Evolutionary conservation across 2,797 vertebrate genomes (phyloP), one percentile per base, ranked within the genome.

Genomic region (Thalassophryne amazonica): DNA sequence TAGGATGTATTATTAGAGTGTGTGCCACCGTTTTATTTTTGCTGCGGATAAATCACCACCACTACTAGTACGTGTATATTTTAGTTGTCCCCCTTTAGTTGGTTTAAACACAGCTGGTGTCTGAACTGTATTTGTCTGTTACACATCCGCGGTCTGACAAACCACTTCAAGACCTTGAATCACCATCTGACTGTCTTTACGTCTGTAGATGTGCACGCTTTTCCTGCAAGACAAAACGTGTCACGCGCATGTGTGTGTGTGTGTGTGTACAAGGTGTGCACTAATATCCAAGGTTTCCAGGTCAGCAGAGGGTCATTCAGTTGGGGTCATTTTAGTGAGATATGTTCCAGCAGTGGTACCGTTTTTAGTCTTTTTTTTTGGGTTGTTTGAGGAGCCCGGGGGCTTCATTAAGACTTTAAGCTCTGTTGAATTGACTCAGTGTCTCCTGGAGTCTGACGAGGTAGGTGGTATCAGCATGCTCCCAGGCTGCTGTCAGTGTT

Each of bases 61-160:
- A 46, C 36, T 62, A 6, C 46, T 33, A 41, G 63, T 22, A 3
- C 61, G 54, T 73, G 67, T 70, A 66, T 81, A 30, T 78, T 76
- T 79, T 58, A 71, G 59, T 62, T 22, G 39, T 64, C 38, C n/a
- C 60, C 52, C 72, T 80, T 73, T 22, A 74, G 72, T 59, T 32
- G 68, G 54, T 78, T 83, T 78, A 80, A 86, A 85, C 73, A 84
- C 84, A 87, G 84, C 83, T 88, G 87, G 62, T 71, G 77, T 87
- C 72, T 82, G 59, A 67, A 32, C 35, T 50, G 43, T 45, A 72
- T 63, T 70, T 19, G 65, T 80, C 75, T 80, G 61, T 31, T 21
- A 25, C 46, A 65, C 59, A 52, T 68, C 69, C 59, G 37, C 75
- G 48, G 69, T 46, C 50, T 70, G 54, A 62, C 43, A 69, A 85